A percentile compares a stretch with the other conserved stretches of the same genome.
These are phyloP conservation scores for Monomorium pharaonis DNA, from an alignment of 1,140 invertebrate genomes.

Conservation along the genomic window DNA sequence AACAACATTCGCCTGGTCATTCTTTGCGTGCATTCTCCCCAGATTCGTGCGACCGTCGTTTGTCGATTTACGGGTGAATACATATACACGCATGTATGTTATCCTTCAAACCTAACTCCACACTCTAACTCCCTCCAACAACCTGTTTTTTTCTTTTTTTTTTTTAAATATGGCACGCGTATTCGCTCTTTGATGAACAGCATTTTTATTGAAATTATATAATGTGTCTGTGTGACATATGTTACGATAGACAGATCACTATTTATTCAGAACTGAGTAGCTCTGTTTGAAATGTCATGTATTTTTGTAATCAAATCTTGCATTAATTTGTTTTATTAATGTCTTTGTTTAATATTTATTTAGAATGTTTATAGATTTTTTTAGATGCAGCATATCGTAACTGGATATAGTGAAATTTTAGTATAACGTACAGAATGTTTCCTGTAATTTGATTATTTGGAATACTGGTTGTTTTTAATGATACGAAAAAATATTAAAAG, in stretches of 20 bases:
- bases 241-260: neutral
- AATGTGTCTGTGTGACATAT: neutral
- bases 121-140: neutral
- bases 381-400: neutral
- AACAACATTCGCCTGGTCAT: constrained; percentile 63
- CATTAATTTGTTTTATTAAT: neutral
- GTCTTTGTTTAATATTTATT: neutral
- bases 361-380: neutral
- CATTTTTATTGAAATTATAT: constrained; percentile 54
- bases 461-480: too few relatives aligned
- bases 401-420: neutral
- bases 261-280: neutral
- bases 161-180: neutral
- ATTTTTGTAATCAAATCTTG: neutral
- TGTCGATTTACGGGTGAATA: neutral
- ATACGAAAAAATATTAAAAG: too few relatives aligned
- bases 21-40: constrained; percentile 24
- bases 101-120: constrained; percentile 4
- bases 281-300: neutral
- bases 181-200: neutral
- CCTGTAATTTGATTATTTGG: too few relatives aligned
- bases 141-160: neutral
- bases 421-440: neutral
- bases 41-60: neutral
- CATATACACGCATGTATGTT: neutral